A percentile compares a stretch with the other conserved stretches of the same genome.
Evolutionary conservation across 1,140 invertebrate species (phyloP).

Genomic region (Eubasilissa regina): DNA sequence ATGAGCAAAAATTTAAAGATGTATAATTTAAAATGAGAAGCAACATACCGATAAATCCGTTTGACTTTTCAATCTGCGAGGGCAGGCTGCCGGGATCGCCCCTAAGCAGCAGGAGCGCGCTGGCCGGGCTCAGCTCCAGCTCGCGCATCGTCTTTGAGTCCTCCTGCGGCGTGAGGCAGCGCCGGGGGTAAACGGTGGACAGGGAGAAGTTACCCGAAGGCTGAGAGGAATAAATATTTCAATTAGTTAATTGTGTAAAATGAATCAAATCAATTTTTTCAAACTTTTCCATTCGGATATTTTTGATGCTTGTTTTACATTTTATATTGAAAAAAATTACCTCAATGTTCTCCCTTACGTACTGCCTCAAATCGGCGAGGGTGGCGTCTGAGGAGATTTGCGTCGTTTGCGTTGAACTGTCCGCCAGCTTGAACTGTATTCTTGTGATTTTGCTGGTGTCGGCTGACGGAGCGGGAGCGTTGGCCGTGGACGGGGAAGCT

Average conservation of each 20-base stretch:
- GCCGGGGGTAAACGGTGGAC: conserved; percentile 85
- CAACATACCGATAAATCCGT: conserved; percentile 49
- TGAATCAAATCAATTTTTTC: too few species aligned
- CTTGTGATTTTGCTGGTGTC: conserved; percentile 67
- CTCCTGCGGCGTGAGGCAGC: conserved; percentile 78
- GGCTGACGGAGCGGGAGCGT: conserved; percentile 2
- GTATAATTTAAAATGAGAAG: background rate
- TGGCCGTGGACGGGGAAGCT: conserved; percentile 16
- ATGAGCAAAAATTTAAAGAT: background rate
- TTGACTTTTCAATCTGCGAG: conserved; percentile 34
- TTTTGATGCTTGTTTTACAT: background rate
- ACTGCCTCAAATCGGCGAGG: conserved; percentile 73
- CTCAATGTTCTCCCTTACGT: conserved; percentile 74
- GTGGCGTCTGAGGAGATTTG: conserved; percentile 76
- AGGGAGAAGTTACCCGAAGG: conserved; percentile 72
- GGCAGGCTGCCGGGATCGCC: conserved; percentile 62
- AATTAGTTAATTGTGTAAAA: too few species aligned
- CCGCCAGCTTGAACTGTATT: conserved; percentile 88
- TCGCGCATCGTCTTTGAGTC: conserved; percentile 77
- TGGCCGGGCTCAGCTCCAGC: conserved; percentile 84
- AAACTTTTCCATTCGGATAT: background rate
- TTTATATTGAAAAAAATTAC: conserved; percentile 52
- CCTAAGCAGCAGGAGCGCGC: conserved; percentile 84
- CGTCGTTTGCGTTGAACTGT: conserved; percentile 79
- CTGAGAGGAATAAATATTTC: conserved; percentile 16